These are phyloP conservation scores for Cryptoprocta ferox DNA, from an alignment of 2,797 vertebrate genomes.

Conservation along the genomic window DNA sequence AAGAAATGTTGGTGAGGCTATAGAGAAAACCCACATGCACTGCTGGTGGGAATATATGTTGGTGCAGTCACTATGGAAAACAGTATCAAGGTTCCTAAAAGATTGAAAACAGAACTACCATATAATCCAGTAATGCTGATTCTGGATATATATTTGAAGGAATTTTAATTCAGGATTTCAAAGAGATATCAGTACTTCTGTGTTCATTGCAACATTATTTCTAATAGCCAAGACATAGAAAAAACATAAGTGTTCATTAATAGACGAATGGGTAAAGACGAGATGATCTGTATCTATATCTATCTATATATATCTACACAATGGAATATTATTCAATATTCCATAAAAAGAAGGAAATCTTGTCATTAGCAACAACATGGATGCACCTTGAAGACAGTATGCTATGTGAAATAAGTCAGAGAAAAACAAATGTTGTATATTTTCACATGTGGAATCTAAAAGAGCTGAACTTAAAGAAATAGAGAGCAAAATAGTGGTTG, in stretches of 20 bases:
- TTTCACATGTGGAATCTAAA: background rate
- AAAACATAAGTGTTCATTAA: background rate
- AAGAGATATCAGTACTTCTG: background rate
- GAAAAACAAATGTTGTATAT: background rate
- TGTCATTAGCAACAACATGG: background rate
- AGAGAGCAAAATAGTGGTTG: background rate
- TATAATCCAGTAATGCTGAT: background rate
- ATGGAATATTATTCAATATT: background rate
- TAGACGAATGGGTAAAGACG: background rate
- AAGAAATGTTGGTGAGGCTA: background rate
- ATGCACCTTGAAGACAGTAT: background rate
- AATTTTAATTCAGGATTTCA: background rate
- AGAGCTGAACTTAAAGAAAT: background rate
- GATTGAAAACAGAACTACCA: background rate
- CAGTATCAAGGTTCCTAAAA: background rate
- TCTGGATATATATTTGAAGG: background rate
- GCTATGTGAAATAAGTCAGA: background rate
- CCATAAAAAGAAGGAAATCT: background rate
- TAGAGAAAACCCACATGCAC: background rate
- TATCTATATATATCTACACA: too few relatives aligned
- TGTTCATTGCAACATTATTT: background rate
- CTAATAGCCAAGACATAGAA: background rate
- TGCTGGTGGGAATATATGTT: background rate
- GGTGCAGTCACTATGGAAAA: background rate
- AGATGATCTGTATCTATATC: background rate